phyloP scores from a whole-genome alignment of 2,113 vertebrate species.

The Oriolus oriolus region DNA sequence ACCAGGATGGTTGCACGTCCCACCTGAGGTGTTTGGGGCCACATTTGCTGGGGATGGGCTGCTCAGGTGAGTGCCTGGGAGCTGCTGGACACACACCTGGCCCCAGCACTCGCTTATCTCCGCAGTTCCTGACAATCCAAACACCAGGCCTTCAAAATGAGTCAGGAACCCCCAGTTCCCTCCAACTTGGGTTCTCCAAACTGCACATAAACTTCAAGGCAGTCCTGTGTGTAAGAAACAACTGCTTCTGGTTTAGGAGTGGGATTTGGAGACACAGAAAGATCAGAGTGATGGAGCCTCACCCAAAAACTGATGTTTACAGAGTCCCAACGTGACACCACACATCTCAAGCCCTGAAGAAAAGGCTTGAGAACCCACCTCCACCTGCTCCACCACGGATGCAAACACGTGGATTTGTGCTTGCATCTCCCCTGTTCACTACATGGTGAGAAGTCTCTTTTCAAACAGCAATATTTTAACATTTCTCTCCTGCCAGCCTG shows the following conservation, averaged over 20 bases:
- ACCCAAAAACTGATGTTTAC: background rate
- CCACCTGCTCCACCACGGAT: rapidly evolving
- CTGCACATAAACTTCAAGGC: background rate
- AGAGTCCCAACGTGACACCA: rapidly evolving
- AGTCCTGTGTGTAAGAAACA: background rate
- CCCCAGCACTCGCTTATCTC: background rate
- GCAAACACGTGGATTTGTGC: background rate
- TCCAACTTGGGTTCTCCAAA: background rate
- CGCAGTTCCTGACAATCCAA: background rate
- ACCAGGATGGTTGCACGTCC: rapidly evolving
- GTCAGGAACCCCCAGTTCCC: rapidly evolving
- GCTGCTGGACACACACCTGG: background rate
- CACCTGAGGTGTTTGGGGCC: background rate
- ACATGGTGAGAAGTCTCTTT: background rate
- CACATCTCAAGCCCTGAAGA: background rate
- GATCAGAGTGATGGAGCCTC: background rate
- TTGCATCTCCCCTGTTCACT: background rate
- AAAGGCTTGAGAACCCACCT: background rate
- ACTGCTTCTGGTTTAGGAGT: background rate
- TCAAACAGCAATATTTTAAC: background rate
- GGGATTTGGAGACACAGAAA: background rate
- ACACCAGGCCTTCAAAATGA: background rate
- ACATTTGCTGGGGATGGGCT: background rate
- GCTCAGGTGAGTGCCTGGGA: background rate
- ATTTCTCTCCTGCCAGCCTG: background rate